Conservation (phyloP, 2,888 invertebrate genomes). For the Adelognathus sp. region DNA sequence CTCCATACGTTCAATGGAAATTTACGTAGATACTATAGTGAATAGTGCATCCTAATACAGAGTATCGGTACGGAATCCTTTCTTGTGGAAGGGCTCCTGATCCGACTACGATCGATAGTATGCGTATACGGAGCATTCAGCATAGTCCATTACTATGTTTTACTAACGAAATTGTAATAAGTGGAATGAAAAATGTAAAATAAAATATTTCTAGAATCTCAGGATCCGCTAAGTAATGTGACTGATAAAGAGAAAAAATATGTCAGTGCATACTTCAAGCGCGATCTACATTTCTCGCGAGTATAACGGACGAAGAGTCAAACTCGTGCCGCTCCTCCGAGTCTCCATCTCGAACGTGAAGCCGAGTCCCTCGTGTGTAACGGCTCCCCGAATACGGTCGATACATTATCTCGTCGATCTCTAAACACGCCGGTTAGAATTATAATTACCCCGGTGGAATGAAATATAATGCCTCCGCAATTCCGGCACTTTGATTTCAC, state of each 20-base stretch:
- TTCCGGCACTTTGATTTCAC: conserved; percentile 42
- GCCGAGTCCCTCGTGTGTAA: not conserved
- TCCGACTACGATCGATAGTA: too few species aligned
- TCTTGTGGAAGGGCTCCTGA: too few species aligned
- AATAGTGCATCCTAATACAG: too few species aligned
- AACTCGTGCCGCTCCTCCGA: conserved; percentile 25
- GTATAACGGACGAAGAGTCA: conserved; percentile 39
- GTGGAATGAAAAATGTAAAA: too few species aligned
- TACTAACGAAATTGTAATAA: too few species aligned
- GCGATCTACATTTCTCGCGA: conserved; percentile 38
- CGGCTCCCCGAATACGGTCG: conserved; percentile 15
- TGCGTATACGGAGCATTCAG: too few species aligned
- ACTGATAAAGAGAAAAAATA: not conserved
- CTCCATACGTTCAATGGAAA: too few species aligned
- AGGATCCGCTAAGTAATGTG: too few species aligned
- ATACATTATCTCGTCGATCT: conserved; percentile 49
- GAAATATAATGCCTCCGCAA: conserved; percentile 27
- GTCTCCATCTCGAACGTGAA: not conserved
- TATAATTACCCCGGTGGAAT: conserved; percentile 51
- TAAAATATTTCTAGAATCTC: too few species aligned
- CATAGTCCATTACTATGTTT: too few species aligned
- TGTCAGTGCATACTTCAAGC: not conserved
- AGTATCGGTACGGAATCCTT: too few species aligned
- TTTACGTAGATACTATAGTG: too few species aligned
- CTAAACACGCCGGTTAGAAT: conserved; percentile 41